Conservation (phyloP, 2,797 vertebrate species). For the Schizopygopsis malacanthus region DNA sequence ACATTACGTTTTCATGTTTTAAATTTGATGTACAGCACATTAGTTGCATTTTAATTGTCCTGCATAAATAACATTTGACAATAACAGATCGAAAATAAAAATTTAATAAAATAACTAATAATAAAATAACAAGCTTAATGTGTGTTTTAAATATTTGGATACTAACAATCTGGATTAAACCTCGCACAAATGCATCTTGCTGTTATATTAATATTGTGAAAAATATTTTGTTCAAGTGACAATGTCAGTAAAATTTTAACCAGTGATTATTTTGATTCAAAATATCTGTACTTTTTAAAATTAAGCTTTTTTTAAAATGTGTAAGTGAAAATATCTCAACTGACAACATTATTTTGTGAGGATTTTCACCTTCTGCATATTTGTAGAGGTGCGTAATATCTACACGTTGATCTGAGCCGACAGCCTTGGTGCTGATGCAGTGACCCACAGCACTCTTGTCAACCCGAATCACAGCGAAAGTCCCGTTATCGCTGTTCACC, state of each 20-base stretch:
- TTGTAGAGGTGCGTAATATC: not conserved
- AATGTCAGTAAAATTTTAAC: too few species aligned
- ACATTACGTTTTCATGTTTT: too few species aligned
- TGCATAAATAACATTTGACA: not conserved
- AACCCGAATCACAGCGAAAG: not conserved
- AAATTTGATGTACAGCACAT: too few species aligned
- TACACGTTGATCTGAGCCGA: not conserved
- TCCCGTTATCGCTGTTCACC: not conserved
- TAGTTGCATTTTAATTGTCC: too few species aligned
- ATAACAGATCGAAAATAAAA: too few species aligned
- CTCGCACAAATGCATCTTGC: too few species aligned
- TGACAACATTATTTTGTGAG: slow-evolving; percentile 37
- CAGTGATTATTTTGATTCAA: not conserved
- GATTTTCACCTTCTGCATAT: slow-evolving; percentile 1
- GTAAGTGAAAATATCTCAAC: not conserved
- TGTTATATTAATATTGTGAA: too few species aligned
- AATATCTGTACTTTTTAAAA: not conserved
- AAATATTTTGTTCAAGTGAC: too few species aligned
- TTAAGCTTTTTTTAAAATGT: not conserved
- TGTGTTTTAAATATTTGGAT: not conserved
- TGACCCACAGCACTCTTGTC: not conserved
- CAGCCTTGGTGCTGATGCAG: not conserved
- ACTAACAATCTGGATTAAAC: not conserved
- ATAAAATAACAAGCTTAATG: too few species aligned
- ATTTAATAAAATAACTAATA: too few species aligned